These are phyloP conservation scores for Laodelphax striatellus DNA, from an alignment of 1,140 invertebrate genomes.

Conservation along the genomic window DNA sequence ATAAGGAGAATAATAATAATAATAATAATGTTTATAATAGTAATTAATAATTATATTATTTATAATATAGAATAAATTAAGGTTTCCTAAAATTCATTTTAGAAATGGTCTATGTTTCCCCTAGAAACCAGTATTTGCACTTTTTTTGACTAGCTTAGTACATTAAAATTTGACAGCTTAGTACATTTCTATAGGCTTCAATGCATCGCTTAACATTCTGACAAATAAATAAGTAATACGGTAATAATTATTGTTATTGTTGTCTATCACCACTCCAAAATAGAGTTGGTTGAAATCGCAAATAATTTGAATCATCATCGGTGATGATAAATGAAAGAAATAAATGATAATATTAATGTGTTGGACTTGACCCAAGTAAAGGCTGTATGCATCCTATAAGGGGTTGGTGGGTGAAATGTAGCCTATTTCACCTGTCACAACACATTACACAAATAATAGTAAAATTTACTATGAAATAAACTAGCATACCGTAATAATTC, in stretches of 20 bases:
- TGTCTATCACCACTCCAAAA: too few species aligned
- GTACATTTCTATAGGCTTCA: too few species aligned
- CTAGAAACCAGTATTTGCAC: conserved; percentile 26
- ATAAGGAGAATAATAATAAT: conserved; percentile 21
- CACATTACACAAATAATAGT: too few species aligned
- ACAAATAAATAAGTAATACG: too few species aligned
- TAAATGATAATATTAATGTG: too few species aligned
- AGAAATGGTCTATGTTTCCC: conserved; percentile 17
- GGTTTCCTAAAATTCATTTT: neutral
- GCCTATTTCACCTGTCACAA: too few species aligned
- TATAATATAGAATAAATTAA: neutral
- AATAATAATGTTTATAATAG: conserved; percentile 18
- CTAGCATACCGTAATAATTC: too few species aligned
- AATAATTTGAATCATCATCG: neutral
- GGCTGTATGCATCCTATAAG: conserved; percentile 1
- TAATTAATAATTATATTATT: conserved; percentile 4
- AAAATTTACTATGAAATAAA: too few species aligned
- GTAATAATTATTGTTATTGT: too few species aligned
- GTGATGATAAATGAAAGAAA: neutral
- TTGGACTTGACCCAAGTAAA: neutral
- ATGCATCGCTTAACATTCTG: too few species aligned
- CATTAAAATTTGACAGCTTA: too few species aligned
- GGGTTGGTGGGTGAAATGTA: neutral
- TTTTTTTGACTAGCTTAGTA: conserved; percentile 24
- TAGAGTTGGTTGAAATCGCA: neutral